Base-by-base conservation (phyloP, 2,888 invertebrate genomes). In the Clostera curtula region DNA sequence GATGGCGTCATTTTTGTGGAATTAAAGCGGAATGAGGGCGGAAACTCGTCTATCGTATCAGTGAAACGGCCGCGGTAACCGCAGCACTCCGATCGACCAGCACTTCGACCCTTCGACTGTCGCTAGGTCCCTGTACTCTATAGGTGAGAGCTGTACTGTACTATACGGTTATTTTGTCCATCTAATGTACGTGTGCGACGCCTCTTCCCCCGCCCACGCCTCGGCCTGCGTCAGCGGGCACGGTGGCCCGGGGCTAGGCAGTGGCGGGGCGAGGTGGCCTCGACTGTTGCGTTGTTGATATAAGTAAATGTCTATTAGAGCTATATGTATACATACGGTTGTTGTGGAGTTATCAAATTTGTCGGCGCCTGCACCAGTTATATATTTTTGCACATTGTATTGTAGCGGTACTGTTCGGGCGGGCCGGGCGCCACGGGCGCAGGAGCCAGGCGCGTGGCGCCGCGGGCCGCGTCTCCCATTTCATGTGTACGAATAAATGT, bases 401-500 rank as follows among this genome's bases (percentile, higher is more conserved):
- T 9, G 14, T n/a, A n/a, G n/a, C n/a, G 14, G 23, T 23, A 15
- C 3, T 10, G 14, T 13, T 13, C 23, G 13, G 43, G 42, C 43
- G 39, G 29, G 31, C 33, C 23, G 31, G 31, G 32, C 25, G 25
- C 27, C 27, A 24, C 28, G 13, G 17, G 21, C 12, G 15, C 19
- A n/a, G n/a, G n/a, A n/a, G n/a, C n/a, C 29, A 24, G 17, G 18
- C 12, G 29, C 18, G 24, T 19, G 34, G 27, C 28, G 26, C 9
- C 26, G 24, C 24, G 31, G 21, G 22, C 12, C 36, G 36, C 26
- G 59, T 57, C 67, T 65, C 71, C 62, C 46, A 69, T 65, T 68
- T 70, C 65, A 66, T 70, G 69, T 71, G 63, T 73, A 70, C 61
- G 43, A 75, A 71, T 79, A 75, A 75, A 80, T 79, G 80, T 80